A percentile compares a stretch with the other conserved stretches of the same genome.
Evolutionary conservation across 2,113 vertebrate genomes (phyloP).

Genomic region (Eretmochelys imbricata): DNA sequence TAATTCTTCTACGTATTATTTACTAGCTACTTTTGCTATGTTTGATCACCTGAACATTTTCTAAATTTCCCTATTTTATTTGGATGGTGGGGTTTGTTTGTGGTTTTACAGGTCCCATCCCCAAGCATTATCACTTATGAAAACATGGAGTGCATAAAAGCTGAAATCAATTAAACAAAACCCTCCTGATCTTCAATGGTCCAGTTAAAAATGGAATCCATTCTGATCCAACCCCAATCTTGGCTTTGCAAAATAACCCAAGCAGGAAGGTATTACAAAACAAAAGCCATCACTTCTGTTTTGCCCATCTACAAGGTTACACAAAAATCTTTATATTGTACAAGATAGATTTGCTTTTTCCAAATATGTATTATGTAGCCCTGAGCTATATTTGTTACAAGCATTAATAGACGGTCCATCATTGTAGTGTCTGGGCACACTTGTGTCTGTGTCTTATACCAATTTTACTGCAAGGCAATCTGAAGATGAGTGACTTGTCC

Average conservation of each 20-base stretch:
- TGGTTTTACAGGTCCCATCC: too few species aligned
- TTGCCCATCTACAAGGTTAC: neutral
- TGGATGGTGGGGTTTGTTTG: neutral
- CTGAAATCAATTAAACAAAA: neutral
- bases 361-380: neutral
- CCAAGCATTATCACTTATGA: neutral
- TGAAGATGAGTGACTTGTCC: neutral
- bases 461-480: neutral
- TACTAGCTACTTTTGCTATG: neutral
- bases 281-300: neutral
- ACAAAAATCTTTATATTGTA: neutral
- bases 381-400: neutral
- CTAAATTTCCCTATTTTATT: neutral
- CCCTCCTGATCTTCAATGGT: neutral
- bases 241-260: neutral
- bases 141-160: neutral
- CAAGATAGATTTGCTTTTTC: neutral
- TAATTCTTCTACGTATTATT: neutral
- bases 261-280: neutral
- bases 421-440: neutral
- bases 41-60: neutral
- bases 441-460: neutral
- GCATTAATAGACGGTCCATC: neutral
- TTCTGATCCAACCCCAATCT: neutral
- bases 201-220: neutral